phyloP scores from a whole-genome alignment of 2,888 invertebrate genomes.

The Caradrina kadenii region DNA sequence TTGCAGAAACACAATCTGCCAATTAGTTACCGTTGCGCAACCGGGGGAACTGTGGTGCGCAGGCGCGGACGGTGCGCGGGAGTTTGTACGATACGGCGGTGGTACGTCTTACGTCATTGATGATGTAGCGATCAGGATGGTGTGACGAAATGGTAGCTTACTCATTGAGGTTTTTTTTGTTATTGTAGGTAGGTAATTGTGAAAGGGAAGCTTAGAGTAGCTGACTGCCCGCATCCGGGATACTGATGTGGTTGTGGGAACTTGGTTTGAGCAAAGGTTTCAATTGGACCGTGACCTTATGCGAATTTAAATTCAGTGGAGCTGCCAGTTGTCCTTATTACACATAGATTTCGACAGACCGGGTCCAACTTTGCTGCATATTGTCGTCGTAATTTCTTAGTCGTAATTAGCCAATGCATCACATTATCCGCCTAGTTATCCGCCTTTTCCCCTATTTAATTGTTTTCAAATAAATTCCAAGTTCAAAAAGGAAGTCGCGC shows the following conservation, averaged over 20 bases:
- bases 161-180: slow-evolving; percentile 40
- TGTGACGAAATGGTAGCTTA: slow-evolving; percentile 46
- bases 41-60: slow-evolving; percentile 37
- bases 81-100: slow-evolving; percentile 35
- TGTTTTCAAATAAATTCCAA: slow-evolving; percentile 7
- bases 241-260: slow-evolving; percentile 17
- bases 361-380: background rate
- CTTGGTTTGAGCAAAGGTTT: background rate
- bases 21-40: slow-evolving; percentile 64
- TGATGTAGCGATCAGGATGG: slow-evolving; percentile 48
- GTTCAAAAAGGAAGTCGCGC: slow-evolving; percentile 11
- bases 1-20: slow-evolving; percentile 59
- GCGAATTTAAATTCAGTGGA: slow-evolving; percentile 18
- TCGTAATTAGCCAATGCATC: background rate
- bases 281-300: slow-evolving; percentile 17
- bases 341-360: background rate
- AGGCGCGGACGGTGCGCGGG: slow-evolving; percentile 47
- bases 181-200: slow-evolving; percentile 6
- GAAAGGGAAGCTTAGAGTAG: slow-evolving; percentile 11
- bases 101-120: slow-evolving; percentile 56
- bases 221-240: slow-evolving; percentile 31
- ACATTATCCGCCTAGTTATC: background rate
- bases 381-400: background rate
- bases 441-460: background rate
- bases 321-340: slow-evolving; percentile 12